Evolutionary conservation across 2,888 invertebrate species (phyloP).

Genomic region (Cantharis lateralis): DNA sequence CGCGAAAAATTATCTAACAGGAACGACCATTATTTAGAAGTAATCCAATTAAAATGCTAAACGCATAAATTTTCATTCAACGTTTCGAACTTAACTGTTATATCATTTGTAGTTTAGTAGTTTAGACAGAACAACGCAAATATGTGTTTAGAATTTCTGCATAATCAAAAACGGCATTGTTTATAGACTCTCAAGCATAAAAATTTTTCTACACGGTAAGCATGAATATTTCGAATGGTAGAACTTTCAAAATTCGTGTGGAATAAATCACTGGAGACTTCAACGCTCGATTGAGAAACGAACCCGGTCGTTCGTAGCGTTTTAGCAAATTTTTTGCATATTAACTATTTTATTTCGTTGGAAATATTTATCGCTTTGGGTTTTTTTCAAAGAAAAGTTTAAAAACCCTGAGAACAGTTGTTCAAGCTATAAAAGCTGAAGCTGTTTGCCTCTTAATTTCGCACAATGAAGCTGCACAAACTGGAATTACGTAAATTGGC

Average conservation of each 20-base stretch:
- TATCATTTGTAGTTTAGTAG: slow-evolving; percentile 18
- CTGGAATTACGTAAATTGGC: neutral
- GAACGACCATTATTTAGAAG: slow-evolving; percentile 20
- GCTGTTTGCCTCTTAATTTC: neutral
- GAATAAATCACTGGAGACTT: neutral
- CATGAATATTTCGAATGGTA: neutral
- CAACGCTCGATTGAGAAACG: neutral
- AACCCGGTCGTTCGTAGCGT: neutral
- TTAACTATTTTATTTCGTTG: neutral
- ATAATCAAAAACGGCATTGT: slow-evolving; percentile 12
- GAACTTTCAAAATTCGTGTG: neutral
- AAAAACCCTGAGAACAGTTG: neutral
- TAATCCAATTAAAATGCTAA: slow-evolving; percentile 20
- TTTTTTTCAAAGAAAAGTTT: neutral
- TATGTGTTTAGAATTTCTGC: slow-evolving; percentile 4
- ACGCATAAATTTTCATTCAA: slow-evolving; percentile 16
- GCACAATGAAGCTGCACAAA: neutral
- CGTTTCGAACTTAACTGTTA: slow-evolving; percentile 16
- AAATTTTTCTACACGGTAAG: neutral
- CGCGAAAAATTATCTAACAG: neutral
- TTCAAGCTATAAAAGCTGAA: neutral
- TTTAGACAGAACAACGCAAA: slow-evolving; percentile 9
- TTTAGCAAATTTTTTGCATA: neutral
- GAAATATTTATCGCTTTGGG: too few species aligned
- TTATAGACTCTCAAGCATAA: neutral